Evolutionary conservation across 2,888 invertebrate species (phyloP).

Genomic region (Epinotia brunnichana): DNA sequence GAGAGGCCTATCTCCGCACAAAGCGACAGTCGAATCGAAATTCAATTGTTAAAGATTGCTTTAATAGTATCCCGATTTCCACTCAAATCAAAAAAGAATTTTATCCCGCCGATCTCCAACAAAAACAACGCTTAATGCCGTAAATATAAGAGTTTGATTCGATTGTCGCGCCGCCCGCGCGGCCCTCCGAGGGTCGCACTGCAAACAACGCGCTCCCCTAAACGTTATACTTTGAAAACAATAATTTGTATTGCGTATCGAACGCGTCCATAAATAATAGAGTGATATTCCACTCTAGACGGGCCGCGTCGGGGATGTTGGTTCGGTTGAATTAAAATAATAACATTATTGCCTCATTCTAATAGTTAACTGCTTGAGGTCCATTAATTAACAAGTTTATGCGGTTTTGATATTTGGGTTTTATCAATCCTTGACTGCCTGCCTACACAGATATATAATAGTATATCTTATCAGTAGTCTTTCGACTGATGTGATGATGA

Average conservation of each 20-base stretch:
- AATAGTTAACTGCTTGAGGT: constrained; percentile 1
- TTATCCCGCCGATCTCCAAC: constrained; percentile 53
- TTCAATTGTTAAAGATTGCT: constrained; percentile 83
- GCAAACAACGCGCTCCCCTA: constrained; percentile 82
- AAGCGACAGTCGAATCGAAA: constrained; percentile 73
- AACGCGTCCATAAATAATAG: constrained; percentile 83
- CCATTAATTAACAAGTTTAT: not conserved
- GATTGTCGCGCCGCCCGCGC: constrained; percentile 52
- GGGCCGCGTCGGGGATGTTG: constrained; percentile 55
- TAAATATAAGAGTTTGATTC: constrained; percentile 66
- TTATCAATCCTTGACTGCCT: too few relatives aligned
- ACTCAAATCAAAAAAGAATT: constrained; percentile 69
- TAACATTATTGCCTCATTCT: constrained; percentile 48
- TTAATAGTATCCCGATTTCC: constrained; percentile 72
- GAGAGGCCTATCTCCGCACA: constrained; percentile 75
- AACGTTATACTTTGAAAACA: constrained; percentile 85
- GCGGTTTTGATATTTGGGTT: too few relatives aligned
- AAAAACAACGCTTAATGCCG: constrained; percentile 66
- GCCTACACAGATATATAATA: too few relatives aligned
- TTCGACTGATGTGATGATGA: too few relatives aligned
- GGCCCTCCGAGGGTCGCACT: constrained; percentile 76
- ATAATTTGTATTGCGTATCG: constrained; percentile 85
- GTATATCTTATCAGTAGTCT: too few relatives aligned
- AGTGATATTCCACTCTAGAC: constrained; percentile 76
- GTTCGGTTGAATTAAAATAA: constrained; percentile 61